Evolutionary conservation across 2,113 vertebrate species (phyloP).

Genomic region (Neopipo cinnamomea): DNA sequence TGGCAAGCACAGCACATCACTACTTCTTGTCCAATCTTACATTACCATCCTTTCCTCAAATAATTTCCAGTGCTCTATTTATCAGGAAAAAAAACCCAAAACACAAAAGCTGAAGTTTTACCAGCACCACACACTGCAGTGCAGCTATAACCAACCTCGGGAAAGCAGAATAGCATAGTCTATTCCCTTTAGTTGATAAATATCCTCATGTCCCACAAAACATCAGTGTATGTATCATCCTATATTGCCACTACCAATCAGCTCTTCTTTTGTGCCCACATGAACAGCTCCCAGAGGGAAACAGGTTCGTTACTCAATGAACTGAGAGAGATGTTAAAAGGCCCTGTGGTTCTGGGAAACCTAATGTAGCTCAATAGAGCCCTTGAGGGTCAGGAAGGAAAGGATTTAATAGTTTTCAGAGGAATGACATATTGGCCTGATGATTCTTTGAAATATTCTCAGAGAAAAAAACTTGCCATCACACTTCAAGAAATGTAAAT

Average conservation of each 20-base stretch:
- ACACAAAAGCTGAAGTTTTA: neutral
- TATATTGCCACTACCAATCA: neutral
- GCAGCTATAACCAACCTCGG: neutral
- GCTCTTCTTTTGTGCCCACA: neutral
- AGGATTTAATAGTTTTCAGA: conserved; percentile 17
- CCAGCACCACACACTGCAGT: neutral
- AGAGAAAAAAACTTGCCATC: conserved; percentile 54
- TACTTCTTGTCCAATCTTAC: neutral
- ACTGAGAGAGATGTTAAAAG: neutral
- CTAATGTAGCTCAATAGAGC: neutral
- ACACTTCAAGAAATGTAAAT: conserved; percentile 70
- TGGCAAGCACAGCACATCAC: neutral
- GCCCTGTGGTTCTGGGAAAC: neutral
- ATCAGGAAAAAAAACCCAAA: neutral
- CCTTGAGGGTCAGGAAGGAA: neutral
- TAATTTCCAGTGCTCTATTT: neutral
- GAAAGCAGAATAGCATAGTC: neutral
- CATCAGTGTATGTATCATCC: neutral
- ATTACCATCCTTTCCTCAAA: neutral
- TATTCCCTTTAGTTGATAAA: neutral
- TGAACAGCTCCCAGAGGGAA: neutral
- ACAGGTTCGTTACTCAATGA: neutral
- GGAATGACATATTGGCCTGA: conserved; percentile 1
- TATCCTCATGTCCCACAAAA: neutral
- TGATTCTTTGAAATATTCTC: conserved; percentile 41